phyloP scores from a whole-genome alignment of 2,797 vertebrate species.

The Characodon lateralis region DNA sequence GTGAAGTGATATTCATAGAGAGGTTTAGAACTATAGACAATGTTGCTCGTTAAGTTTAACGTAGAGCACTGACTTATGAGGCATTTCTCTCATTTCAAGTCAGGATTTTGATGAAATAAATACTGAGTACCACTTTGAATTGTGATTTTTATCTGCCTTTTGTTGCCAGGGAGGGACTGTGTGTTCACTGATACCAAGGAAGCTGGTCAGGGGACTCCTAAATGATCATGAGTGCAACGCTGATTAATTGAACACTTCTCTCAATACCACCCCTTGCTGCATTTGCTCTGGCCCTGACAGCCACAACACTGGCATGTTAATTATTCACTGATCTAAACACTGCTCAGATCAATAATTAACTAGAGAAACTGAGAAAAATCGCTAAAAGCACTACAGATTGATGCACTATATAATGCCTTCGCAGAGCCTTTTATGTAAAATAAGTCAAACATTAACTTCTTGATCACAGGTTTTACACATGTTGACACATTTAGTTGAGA shows the following conservation, averaged over 20 bases:
- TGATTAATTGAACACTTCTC: conserved; percentile 74
- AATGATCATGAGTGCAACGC: conserved; percentile 54
- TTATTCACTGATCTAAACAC: conserved; percentile 74
- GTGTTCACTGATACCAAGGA: conserved; percentile 37
- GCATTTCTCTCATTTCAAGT: neutral
- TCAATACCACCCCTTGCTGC: conserved; percentile 70
- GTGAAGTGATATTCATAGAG: neutral
- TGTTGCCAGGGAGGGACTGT: conserved; percentile 6
- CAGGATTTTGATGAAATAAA: neutral
- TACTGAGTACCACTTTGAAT: neutral
- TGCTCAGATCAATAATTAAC: conserved; percentile 75
- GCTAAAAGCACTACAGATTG: conserved; percentile 30
- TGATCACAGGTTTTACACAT: conserved; percentile 26
- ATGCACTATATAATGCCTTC: conserved; percentile 25
- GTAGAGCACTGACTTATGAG: neutral
- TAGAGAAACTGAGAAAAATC: conserved; percentile 55
- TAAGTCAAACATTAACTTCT: conserved; percentile 7
- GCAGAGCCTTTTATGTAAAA: conserved; percentile 30
- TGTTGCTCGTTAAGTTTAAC: neutral
- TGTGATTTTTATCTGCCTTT: neutral
- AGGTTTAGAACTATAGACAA: neutral
- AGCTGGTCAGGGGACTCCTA: conserved; percentile 48
- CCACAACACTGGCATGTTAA: conserved; percentile 67
- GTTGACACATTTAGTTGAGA: conserved; percentile 13
- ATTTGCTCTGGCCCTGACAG: conserved; percentile 58